Evolutionary conservation across 2,113 vertebrate species (phyloP).

Genomic region (Lophotis ruficrista): DNA sequence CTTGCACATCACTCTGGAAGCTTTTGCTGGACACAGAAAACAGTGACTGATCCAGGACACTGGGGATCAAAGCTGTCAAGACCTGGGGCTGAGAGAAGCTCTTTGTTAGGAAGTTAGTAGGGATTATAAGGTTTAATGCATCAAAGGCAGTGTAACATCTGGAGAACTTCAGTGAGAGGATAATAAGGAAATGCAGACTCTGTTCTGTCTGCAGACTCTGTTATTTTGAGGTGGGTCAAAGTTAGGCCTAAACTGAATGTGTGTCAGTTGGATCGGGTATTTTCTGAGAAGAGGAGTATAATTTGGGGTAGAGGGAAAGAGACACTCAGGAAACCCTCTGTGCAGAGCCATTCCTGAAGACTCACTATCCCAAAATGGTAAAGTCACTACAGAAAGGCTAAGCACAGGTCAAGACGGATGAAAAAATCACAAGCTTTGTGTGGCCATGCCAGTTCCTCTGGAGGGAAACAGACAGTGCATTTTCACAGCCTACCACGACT

Average conservation of each 20-base stretch:
- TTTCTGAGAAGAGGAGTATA: not conserved
- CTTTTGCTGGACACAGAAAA: not conserved
- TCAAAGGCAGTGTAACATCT: not conserved
- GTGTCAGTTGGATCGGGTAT: not conserved
- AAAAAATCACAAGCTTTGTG: not conserved
- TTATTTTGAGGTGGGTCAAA: not conserved
- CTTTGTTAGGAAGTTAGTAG: not conserved
- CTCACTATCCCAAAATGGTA: not conserved
- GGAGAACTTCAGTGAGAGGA: not conserved
- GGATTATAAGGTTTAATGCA: not conserved
- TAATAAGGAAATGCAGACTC: not conserved
- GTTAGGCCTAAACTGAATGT: not conserved
- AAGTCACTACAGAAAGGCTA: not conserved
- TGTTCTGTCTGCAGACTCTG: not conserved
- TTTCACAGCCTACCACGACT: not conserved
- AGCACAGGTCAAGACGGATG: fast-evolving
- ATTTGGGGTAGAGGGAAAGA: not conserved
- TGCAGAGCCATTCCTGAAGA: not conserved
- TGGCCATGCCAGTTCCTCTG: not conserved
- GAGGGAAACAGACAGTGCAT: not conserved
- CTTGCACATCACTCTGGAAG: not conserved
- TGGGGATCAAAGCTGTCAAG: not conserved
- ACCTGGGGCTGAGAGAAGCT: not conserved
- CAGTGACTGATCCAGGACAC: not conserved
- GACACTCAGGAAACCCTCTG: not conserved